Base-by-base conservation (phyloP, 2,888 invertebrate species). In the Cepaea hortensis region DNA sequence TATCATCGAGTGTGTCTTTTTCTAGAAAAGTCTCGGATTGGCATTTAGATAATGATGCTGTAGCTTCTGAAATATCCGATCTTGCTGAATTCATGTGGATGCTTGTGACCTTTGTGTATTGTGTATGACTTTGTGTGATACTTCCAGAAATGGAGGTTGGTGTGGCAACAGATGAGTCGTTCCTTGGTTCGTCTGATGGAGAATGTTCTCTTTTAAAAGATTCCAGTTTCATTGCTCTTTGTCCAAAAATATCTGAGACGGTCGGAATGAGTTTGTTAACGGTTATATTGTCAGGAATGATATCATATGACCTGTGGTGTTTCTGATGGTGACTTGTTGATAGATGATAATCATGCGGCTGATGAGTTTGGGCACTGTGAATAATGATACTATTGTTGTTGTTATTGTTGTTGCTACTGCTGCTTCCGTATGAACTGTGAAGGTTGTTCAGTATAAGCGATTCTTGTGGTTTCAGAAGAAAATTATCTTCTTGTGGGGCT, bases 381-480 rank as follows among this genome's bases (percentile, higher is more conserved):
- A 50, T 18, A 35, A 15, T 70, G 75, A 35, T 55, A 55, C 9
- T 65, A 3, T 11, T 23, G 23, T n/a, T 62, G 62, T 7, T 73
- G 75, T 35, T 61, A n/a, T 62, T 61, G 55, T 11, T 55, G 55
- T 55, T 55, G 50, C n/a, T 81, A 46, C 20, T 75, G 50, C 20
- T 72, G 50, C 50, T 85, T n/a, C 48, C 65, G 72, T 70, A 73
- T 20, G 23, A 5, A 50, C 61, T 48, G 5, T 48, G 87, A 6
- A 76, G 48, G 13, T 61, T 20, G 15, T 18, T 9, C 46, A 72
- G 9, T 6, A 18, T 18, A 1, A 62, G 48, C 3, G 85, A 65
- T n/a, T 81, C 81, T 3, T 50, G 81, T n/a, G 81, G 81, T 55
- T 86, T 86, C 62, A 81, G 2, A 18, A 86, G 76, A 76, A 86